These are phyloP conservation scores for Sebastes paucispinis DNA, from an alignment of 2,797 vertebrate species.

Conservation along the genomic window DNA sequence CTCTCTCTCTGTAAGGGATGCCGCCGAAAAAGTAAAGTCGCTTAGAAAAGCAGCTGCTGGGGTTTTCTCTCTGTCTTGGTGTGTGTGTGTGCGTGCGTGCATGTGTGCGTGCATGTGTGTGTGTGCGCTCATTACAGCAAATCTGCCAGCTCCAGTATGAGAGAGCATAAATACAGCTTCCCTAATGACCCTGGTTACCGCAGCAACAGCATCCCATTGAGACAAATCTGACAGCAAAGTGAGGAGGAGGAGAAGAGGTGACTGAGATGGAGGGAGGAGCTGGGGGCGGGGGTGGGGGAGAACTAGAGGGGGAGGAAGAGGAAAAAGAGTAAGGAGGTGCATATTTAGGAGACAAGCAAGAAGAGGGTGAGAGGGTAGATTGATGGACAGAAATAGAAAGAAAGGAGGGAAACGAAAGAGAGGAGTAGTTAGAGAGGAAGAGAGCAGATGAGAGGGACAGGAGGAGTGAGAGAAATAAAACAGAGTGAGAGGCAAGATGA, in stretches of 20 bases:
- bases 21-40: background rate
- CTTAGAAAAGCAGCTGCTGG: background rate
- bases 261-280: background rate
- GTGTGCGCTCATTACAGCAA: conserved; percentile 43
- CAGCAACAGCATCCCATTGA: conserved; percentile 77
- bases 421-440: background rate
- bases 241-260: conserved; percentile 9
- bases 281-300: background rate
- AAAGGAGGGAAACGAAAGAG: background rate
- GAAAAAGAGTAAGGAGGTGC: too few species aligned
- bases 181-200: conserved; percentile 77
- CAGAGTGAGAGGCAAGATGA: too few species aligned
- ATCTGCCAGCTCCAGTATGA: conserved; percentile 56
- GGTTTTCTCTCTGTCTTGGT: background rate
- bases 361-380: background rate
- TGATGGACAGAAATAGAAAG: background rate
- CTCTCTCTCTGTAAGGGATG: background rate
- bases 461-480: background rate
- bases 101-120: background rate
- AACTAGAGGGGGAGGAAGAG: background rate
- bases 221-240: conserved; percentile 64
- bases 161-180: conserved; percentile 74
- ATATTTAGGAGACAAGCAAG: background rate
- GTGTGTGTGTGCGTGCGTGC: background rate
- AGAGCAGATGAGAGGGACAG: background rate